Evolutionary conservation across 1,140 invertebrate genomes (phyloP).

Genomic region (Ceratina australensis): DNA sequence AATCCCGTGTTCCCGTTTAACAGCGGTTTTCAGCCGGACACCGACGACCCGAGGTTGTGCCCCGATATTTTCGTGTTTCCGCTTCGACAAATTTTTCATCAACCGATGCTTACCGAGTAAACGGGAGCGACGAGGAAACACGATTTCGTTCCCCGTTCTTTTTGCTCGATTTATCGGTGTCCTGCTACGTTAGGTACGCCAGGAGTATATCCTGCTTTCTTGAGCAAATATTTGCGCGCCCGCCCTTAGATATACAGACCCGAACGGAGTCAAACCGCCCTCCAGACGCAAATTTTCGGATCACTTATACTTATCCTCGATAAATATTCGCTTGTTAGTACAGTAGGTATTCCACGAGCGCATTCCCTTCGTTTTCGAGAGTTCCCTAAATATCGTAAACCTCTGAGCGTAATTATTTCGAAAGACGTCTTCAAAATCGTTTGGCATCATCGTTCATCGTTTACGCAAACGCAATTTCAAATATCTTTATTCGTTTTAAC

Average conservation of each 20-base stretch:
- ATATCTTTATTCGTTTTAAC: too few species aligned
- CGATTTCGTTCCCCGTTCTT: neutral
- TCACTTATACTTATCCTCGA: constrained; percentile 58
- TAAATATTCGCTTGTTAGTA: constrained; percentile 57
- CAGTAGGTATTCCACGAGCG: constrained; percentile 44
- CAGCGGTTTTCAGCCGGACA: neutral
- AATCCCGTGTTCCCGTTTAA: constrained; percentile 20
- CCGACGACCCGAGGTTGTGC: neutral
- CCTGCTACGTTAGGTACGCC: constrained; percentile 13
- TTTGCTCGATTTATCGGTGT: constrained; percentile 20
- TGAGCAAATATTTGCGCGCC: constrained; percentile 59
- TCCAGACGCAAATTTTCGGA: constrained; percentile 46
- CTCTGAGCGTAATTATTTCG: neutral
- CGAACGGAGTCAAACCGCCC: constrained; percentile 19
- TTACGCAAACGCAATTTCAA: too few species aligned
- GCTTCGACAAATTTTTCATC: constrained; percentile 29
- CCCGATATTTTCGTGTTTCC: neutral
- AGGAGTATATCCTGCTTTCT: constrained; percentile 42
- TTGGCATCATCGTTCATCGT: neutral
- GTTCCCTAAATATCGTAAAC: constrained; percentile 10
- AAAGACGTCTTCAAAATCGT: neutral
- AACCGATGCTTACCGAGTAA: neutral
- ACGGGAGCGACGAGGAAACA: neutral
- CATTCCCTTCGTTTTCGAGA: neutral
- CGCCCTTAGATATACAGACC: constrained; percentile 41